These are phyloP conservation scores for Siderastrea radians DNA, from an alignment of 92 coral and sea anemone species.

Conservation along the genomic window DNA sequence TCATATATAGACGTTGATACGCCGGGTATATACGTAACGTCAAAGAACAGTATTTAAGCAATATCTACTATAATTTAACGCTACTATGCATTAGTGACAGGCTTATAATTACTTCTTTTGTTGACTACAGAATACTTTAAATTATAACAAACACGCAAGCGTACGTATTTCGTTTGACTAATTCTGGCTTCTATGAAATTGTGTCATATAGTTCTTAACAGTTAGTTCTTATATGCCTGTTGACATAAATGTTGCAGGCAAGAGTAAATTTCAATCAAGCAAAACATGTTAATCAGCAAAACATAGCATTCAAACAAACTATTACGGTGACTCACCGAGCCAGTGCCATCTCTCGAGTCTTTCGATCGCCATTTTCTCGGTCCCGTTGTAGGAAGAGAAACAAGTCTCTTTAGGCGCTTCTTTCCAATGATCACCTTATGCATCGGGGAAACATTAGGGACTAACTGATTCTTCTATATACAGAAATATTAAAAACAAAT, in stretches of 20 bases:
- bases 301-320: not conserved
- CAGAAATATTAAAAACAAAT: not conserved
- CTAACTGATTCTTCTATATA: not conserved
- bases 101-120: no score
- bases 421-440: constrained; percentile 98
- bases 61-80: no score
- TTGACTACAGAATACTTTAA: no score
- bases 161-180: not conserved
- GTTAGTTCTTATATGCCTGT: no score
- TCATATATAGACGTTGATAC: not conserved
- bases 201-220: no score
- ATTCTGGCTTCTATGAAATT: not conserved
- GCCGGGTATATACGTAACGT: no score
- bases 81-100: no score
- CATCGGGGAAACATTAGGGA: constrained; percentile 59
- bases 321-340: constrained; percentile 71
- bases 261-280: not conserved
- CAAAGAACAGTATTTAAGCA: no score
- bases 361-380: constrained; percentile 95
- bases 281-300: not conserved
- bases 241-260: no score
- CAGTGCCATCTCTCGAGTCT: constrained; percentile 49
- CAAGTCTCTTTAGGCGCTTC: constrained; percentile 91
- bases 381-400: constrained; percentile 90
- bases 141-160: not conserved